Conservation (phyloP, 1,140 invertebrate genomes). For the Glomeris maerens region DNA sequence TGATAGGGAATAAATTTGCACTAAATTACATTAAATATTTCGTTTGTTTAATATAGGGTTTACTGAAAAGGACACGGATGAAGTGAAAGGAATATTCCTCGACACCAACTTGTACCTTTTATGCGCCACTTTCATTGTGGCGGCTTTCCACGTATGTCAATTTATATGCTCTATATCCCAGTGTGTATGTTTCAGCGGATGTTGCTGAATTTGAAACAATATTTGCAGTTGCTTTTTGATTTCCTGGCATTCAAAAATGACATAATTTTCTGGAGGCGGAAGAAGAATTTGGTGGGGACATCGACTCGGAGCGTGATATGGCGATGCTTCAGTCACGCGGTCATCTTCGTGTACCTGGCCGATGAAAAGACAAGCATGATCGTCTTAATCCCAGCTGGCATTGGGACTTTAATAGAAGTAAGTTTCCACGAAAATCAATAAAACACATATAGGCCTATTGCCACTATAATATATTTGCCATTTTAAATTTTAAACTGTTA, state of each 20-base stretch:
- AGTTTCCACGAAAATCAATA: conserved; percentile 12
- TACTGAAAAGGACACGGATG: conserved; percentile 83
- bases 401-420: conserved; percentile 77
- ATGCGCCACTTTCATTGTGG: conserved; percentile 79
- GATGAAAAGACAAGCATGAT: conserved; percentile 86
- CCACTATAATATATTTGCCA: too few species aligned
- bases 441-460: too few species aligned
- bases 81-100: conserved; percentile 89
- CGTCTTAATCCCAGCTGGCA: conserved; percentile 69
- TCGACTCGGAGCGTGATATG: conserved; percentile 78
- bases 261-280: conserved; percentile 79
- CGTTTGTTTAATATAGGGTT: conserved; percentile 47
- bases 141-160: conserved; percentile 76
- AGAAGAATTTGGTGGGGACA: conserved; percentile 70
- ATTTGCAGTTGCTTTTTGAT: conserved; percentile 78
- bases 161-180: not conserved
- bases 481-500: too few species aligned
- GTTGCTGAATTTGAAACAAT: conserved; percentile 9
- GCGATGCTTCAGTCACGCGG: conserved; percentile 78
- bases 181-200: not conserved
- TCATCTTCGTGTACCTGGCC: conserved; percentile 87
- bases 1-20: not conserved
- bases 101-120: conserved; percentile 90
- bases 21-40: not conserved
- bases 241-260: conserved; percentile 97